Base-by-base conservation (phyloP, 2,113 vertebrate species). In the Marmota monax region DNA sequence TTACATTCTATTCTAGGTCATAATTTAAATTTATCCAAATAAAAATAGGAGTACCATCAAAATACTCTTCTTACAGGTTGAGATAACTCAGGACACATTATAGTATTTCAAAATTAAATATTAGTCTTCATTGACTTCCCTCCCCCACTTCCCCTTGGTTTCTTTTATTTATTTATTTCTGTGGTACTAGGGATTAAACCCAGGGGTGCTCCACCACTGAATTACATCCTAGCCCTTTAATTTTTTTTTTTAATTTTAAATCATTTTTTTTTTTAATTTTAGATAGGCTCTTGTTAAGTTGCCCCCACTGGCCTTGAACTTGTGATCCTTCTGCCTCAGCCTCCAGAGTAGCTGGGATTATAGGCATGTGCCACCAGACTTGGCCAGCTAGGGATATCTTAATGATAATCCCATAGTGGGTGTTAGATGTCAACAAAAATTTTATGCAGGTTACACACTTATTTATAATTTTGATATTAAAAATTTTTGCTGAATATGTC, bases 1-100 rank as follows among this genome's bases (percentile, higher is more conserved):
- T 98, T 94, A 94, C 96, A 67, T 51, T 74, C 89, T 93, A 94
- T 98, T 94, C 85, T 84, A 56, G 89, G 58, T 74, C 45, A 92
- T 56, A 91, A 83, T 80, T 88, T 95, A 96, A 96, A 95, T 95
- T 74, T 95, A 95, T 83, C 83, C 13, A 45, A 78, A 83, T 95
- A 94, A 96, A 94, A 94, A 93, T 96, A 96, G 94, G 32, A 88
- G 16, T 72, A 11, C 61, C 48, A 77, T 79, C 42, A 82, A 84
- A 77, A 86, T 96, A 45, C 32, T 86, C 80, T 76, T 79, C 29
- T 96, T 45, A 63, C 18, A 63, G 58, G 63, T 89, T 88, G 73
- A 94, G 73, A 80, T 72, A 69, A 73, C 78, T 61, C 82, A 83
- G 61, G 45, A 77, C 25, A 80, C 51, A 42, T 80, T 73, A 90